A percentile compares a stretch with the other conserved stretches of the same genome.
Evolutionary conservation across 2,797 vertebrate species (phyloP).

Genomic region (Characodon lateralis): DNA sequence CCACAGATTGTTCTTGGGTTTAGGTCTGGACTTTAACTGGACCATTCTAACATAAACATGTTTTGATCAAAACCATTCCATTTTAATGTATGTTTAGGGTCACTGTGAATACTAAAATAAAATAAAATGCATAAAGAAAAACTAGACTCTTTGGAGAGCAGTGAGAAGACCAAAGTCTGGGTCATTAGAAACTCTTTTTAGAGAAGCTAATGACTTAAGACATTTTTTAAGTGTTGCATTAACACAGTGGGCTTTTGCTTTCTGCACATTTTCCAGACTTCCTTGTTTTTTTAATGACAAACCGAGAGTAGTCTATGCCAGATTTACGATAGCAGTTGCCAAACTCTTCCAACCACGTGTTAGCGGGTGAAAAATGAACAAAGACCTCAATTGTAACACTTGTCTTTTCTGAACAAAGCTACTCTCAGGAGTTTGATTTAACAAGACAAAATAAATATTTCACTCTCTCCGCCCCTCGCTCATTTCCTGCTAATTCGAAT

Average conservation of each 20-base stretch:
- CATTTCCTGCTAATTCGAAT: background rate
- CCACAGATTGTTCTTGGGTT: no score
- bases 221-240: background rate
- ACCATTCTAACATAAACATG: no score
- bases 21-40: no score
- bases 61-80: no score
- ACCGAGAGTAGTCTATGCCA: constrained; percentile 11
- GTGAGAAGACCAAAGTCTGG: background rate
- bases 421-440: background rate
- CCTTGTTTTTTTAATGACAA: constrained; percentile 31
- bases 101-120: background rate
- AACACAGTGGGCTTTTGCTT: background rate
- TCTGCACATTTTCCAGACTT: constrained; percentile 10
- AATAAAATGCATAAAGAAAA: background rate
- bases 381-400: constrained; percentile 10
- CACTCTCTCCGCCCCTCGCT: background rate
- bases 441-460: background rate
- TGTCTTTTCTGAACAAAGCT: constrained; percentile 13
- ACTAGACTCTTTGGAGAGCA: background rate
- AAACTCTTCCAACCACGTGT: no score
- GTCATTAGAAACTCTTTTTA: background rate
- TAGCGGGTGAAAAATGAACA: constrained; percentile 5
- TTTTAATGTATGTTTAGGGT: no score
- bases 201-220: background rate
- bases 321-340: constrained; percentile 11